These are phyloP conservation scores for Drosophila diplacantha DNA, from an alignment of 2,888 invertebrate genomes.

Conservation along the genomic window DNA sequence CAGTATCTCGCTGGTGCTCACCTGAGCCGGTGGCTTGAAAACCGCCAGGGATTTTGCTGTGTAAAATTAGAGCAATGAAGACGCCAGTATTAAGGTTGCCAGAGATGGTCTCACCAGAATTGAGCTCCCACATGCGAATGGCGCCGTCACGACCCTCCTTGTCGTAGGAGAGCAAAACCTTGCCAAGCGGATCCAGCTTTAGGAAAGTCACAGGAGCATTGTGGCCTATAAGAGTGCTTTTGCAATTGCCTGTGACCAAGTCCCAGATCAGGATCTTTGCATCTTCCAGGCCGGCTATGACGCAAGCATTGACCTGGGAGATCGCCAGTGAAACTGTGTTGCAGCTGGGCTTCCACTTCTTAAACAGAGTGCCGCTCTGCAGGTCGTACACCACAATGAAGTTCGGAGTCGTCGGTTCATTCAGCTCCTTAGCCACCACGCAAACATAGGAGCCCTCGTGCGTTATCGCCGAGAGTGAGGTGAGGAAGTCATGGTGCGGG, in stretches of 20 bases:
- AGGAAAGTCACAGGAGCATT: conserved; percentile 86
- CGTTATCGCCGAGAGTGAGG: conserved; percentile 89
- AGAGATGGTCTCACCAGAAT: conserved; percentile 80
- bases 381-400: conserved; percentile 94
- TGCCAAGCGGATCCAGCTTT: conserved; percentile 85
- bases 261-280: conserved; percentile 92
- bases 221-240: conserved; percentile 87
- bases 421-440: conserved; percentile 84
- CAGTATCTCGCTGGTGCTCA: conserved; percentile 87
- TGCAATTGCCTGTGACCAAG: conserved; percentile 89
- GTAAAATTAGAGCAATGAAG: conserved; percentile 37
- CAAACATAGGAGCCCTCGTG: conserved; percentile 88
- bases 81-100: too few species aligned
- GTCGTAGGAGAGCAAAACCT: conserved; percentile 86
- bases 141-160: conserved; percentile 85
- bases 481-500: conserved; percentile 92
- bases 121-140: conserved; percentile 89
- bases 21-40: conserved; percentile 86
- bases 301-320: conserved; percentile 89
- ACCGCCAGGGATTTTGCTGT: conserved; percentile 88
- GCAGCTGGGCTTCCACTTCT: conserved; percentile 93
- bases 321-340: conserved; percentile 91
- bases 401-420: conserved; percentile 88
- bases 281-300: conserved; percentile 89
- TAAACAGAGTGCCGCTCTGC: conserved; percentile 92